Base-by-base conservation (phyloP, 2,888 invertebrate genomes). In the Noctua pronuba region DNA sequence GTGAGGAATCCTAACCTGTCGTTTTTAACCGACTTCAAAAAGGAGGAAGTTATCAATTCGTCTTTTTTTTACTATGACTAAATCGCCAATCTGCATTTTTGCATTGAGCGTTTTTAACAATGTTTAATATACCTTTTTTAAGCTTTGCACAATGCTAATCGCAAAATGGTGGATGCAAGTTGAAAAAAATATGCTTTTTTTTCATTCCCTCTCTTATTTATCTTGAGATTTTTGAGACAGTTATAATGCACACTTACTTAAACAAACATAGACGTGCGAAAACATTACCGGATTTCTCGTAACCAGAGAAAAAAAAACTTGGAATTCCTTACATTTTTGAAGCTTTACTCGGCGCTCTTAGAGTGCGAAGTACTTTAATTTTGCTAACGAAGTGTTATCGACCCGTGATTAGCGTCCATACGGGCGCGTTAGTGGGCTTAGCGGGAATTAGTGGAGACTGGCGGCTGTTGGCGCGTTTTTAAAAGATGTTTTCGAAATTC, bases 341-440 rank as follows among this genome's bases (percentile, higher is more conserved):
- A 68, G 44, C 71, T 64, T 77, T 82, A 85, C 52, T 75, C 78
- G 58, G 46, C 28, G 35, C 24, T 35, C 28, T 28, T 41, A 8
- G 75, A 83, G 79, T 88, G 85, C 78, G 64, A 88, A 88, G 87
- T 86, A 77, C 78, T 84, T 78, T 86, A 88, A 88, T 87, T 75
- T 83, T 74, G 49, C 85, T 87, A 87, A 87, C 87, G 73, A 88
- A 85, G 85, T 78, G 79, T 87, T 87, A 87, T 87, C 88, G 80
- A 88, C 76, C 68, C 31, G 70, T 76, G 83, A 87, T 88, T 88
- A 88, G 77, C 88, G 68, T 70, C 46, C 77, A 75, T 82, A 79
- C 79, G 77, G 68, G 77, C 52, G 69, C 69, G 76, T 88, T 87
- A 88, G 88, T 73, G 55, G 78, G 83, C 68, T 89, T 88, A 88